These are phyloP conservation scores for Idaea aversata DNA, from an alignment of 2,888 invertebrate genomes.

Conservation along the genomic window DNA sequence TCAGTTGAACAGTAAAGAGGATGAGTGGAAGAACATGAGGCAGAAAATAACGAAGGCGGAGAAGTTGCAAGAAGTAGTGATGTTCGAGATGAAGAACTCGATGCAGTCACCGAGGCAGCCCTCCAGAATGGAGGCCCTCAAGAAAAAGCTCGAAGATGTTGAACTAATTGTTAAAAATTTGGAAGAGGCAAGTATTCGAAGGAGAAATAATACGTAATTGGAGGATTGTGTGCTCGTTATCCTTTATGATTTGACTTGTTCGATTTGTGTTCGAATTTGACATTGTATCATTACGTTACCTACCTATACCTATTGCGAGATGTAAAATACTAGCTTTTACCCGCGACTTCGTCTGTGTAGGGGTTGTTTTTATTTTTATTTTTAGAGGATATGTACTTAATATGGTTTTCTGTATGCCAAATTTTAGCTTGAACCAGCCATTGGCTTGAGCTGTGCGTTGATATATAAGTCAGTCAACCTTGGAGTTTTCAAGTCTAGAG, in stretches of 20 bases:
- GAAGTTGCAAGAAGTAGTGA: slow-evolving; percentile 76
- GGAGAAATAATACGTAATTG: not conserved
- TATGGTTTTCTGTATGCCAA: no score
- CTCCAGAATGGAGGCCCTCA: slow-evolving; percentile 82
- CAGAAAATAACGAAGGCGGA: slow-evolving; percentile 80
- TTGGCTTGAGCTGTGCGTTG: no score
- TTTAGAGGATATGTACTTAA: no score
- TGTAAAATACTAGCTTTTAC: no score
- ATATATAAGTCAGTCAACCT: no score
- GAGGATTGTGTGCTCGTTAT: not conserved
- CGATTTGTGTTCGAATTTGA: not conserved
- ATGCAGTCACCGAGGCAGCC: slow-evolving; percentile 74
- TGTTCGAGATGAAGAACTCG: slow-evolving; percentile 74
- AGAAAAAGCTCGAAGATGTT: slow-evolving; percentile 81
- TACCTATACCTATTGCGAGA: not conserved
- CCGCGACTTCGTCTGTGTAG: no score
- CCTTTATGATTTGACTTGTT: not conserved
- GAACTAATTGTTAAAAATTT: slow-evolving; percentile 76
- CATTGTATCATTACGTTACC: not conserved
- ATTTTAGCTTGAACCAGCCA: no score
- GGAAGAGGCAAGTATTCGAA: slow-evolving; percentile 55
- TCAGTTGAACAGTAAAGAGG: slow-evolving; percentile 73
- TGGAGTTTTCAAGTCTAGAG: no score
- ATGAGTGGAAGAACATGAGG: slow-evolving; percentile 76
- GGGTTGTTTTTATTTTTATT: no score